Conservation (phyloP, 2,888 invertebrate genomes). For the Orgyia antiqua region DNA sequence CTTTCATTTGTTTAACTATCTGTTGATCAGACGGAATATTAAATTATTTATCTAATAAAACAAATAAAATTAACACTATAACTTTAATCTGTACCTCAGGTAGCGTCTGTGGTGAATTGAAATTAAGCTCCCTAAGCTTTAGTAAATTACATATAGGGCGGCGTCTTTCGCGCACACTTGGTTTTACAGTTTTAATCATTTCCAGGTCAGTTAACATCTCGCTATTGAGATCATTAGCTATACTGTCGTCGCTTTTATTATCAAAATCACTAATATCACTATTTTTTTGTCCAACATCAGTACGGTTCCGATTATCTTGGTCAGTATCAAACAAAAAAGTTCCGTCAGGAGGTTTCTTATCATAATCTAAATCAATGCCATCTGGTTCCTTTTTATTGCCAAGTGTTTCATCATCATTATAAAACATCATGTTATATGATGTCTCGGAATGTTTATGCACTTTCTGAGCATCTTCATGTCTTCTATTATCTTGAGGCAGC, state of each 20-base stretch:
- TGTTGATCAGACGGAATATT: too few relatives aligned
- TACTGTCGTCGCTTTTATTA: not conserved
- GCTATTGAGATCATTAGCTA: not conserved
- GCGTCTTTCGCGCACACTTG: constrained; percentile 16
- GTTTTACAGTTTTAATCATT: constrained; percentile 4
- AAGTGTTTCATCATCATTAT: constrained; percentile 41
- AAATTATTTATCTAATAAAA: too few relatives aligned
- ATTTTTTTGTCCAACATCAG: not conserved
- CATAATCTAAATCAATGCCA: constrained; percentile 25
- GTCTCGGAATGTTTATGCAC: constrained; percentile 33
- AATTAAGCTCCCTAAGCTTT: constrained; percentile 45
- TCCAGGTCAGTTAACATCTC: not conserved
- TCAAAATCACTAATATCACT: not conserved
- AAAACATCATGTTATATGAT: constrained; percentile 44
- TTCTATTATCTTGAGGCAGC: constrained; percentile 8
- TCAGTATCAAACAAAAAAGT: not conserved
- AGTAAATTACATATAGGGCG: constrained; percentile 44
- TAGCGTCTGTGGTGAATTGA: constrained; percentile 53
- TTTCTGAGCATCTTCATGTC: constrained; percentile 20
- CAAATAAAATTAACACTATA: too few relatives aligned
- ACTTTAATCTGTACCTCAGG: constrained; percentile 56
- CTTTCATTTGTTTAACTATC: constrained; percentile 55
- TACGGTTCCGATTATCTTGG: not conserved
- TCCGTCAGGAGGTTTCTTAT: constrained; percentile 15
- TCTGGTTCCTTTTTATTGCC: constrained; percentile 28